Conservation (phyloP, 2,113 vertebrate genomes). For the Chloebia gouldiae region DNA sequence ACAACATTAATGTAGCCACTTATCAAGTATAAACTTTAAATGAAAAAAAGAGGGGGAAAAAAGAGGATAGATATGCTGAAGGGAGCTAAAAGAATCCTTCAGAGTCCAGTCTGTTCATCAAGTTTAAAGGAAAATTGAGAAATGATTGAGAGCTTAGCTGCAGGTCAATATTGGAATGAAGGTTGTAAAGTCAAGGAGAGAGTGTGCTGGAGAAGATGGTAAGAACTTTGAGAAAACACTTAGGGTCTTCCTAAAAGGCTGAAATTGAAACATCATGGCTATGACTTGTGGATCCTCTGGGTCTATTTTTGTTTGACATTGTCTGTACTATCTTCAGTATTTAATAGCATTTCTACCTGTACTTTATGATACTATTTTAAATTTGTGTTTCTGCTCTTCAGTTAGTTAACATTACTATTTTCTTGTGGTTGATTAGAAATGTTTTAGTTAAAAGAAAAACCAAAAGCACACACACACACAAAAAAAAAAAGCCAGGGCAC, state of each 20-base stretch:
- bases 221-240: neutral
- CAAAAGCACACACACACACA: no score
- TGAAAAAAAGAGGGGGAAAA: accelerated
- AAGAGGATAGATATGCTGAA: accelerated
- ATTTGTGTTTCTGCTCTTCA: neutral
- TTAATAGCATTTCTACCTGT: neutral
- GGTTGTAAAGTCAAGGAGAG: neutral
- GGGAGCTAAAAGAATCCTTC: neutral
- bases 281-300: neutral
- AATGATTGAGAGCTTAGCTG: neutral
- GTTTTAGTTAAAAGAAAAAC: neutral
- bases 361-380: neutral
- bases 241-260: neutral
- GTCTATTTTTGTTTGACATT: neutral
- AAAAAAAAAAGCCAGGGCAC: neutral
- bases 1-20: neutral
- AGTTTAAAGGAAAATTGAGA: neutral
- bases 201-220: neutral
- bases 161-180: neutral
- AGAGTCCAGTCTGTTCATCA: neutral
- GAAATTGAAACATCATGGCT: neutral
- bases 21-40: neutral
- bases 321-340: neutral
- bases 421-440: neutral
- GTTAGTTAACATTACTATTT: neutral